phyloP scores from a whole-genome alignment of 2,797 vertebrate genomes.

The Enteromius thamalakanensis region DNA sequence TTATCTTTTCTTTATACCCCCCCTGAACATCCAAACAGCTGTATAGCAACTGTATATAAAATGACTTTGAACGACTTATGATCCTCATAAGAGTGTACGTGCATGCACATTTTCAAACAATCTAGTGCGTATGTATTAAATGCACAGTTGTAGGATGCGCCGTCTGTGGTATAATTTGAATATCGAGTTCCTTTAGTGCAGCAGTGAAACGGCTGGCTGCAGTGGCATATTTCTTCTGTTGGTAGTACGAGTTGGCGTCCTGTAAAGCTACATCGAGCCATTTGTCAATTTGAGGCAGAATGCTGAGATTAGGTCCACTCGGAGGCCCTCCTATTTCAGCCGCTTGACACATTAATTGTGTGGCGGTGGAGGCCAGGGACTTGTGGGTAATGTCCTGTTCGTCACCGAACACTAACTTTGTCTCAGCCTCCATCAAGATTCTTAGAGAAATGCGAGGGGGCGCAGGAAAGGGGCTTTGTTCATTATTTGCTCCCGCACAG shows the following conservation, averaged over 20 bases:
- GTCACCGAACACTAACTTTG: constrained; percentile 71
- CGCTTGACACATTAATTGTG: constrained; percentile 51
- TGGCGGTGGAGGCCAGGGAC: constrained; percentile 32
- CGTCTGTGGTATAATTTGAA: constrained; percentile 56
- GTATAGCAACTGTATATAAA: not conserved
- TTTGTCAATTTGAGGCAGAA: constrained; percentile 71
- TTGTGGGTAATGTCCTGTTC: constrained; percentile 72
- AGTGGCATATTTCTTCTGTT: constrained; percentile 69
- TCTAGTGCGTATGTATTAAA: constrained; percentile 27
- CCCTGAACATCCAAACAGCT: not conserved
- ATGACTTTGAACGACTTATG: not conserved
- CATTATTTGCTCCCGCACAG: constrained; percentile 38
- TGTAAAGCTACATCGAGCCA: constrained; percentile 71
- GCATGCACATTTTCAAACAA: not conserved
- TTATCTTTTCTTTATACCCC: not conserved
- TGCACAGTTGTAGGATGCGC: constrained; percentile 51
- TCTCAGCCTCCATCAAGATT: constrained; percentile 72
- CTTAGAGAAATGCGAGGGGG: constrained; percentile 63
- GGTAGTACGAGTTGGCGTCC: constrained; percentile 74
- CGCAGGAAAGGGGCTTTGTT: constrained; percentile 17
- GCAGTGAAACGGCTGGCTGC: constrained; percentile 69
- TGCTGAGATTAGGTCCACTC: constrained; percentile 58
- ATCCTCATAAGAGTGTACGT: constrained; percentile 44
- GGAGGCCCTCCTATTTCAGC: constrained; percentile 59
- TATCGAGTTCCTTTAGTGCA: constrained; percentile 73